Evolutionary conservation across 2,797 vertebrate genomes (phyloP), one percentile per base, ranked within the genome.

Genomic region (Pipistrellus kuhlii): DNA sequence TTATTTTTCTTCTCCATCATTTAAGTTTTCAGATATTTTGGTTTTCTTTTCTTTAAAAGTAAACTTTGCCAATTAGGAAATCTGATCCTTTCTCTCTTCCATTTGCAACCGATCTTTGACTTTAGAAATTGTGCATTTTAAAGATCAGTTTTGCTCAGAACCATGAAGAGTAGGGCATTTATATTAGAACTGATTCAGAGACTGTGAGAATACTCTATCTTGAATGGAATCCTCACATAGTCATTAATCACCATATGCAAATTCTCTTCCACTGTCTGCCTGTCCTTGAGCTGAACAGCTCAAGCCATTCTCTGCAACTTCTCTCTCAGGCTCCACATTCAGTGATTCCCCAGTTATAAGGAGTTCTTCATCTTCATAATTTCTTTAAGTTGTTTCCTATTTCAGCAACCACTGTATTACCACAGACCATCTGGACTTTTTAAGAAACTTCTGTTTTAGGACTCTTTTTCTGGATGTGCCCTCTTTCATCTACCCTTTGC

Each of bases 11-110:
- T 11, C 30, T 69, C 20, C 11, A 46, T 23, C 12, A 44, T 48
- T 88, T 69, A 25, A 18, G n/a, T 71, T 85, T 88, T 32, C 38
- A 53, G 32, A 66, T 23, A 55, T 46, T 85, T 53, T 84, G 4
- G n/a, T 87, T 94, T 78, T 71, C 17, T 78, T 23, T 78, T 85
- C 48, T 81, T 81, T 57, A 83, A 90, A 92, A 94, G 81, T 88
- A 48, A 77, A n/a, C 30, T 71, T 85, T 93, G 3, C 11, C 20
- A 38, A 75, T 44, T 64, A 64, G 7, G n/a, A 91, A 51, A 76
- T n/a, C 20, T 78, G 25, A 23, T 77, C 14, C 68, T 77, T 53
- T 72, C n/a, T 71, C 8, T 62, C 35, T 82, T 76, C 35, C 48
- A 82, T 14, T 81, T 71, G 46, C 8, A 81, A 30, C n/a, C 3